Conservation (phyloP, 2,113 vertebrate species). For the Athene cunicularia region DNA sequence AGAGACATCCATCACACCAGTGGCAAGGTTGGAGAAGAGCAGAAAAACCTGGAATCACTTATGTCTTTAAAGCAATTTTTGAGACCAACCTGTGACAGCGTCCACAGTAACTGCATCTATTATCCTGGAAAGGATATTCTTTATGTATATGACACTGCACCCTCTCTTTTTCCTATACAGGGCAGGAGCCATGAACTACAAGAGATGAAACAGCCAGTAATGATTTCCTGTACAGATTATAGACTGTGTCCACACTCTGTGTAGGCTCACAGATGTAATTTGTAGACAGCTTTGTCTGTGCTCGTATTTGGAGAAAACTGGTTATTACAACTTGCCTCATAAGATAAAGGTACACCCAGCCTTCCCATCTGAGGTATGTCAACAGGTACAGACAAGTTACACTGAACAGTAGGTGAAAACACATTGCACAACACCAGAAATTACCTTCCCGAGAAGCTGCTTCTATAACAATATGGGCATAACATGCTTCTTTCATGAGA, state of each 20-base stretch:
- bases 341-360: not conserved
- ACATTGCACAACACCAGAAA: not conserved
- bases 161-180: not conserved
- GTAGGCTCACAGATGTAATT: fast-evolving
- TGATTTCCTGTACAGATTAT: not conserved
- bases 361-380: not conserved
- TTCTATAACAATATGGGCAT: not conserved
- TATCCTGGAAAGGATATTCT: not conserved
- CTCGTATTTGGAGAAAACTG: not conserved
- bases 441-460: not conserved
- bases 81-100: not conserved
- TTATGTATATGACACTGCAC: too few species aligned
- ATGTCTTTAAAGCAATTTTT: not conserved
- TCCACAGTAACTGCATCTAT: not conserved
- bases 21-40: not conserved
- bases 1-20: not conserved
- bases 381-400: not conserved
- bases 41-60: not conserved
- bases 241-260: not conserved
- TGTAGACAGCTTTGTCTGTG: not conserved
- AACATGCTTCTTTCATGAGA: not conserved
- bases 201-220: not conserved
- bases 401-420: not conserved
- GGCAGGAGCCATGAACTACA: not conserved
- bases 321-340: not conserved